Percentiles rank a stretch among this genome's conserved stretches.
These are phyloP conservation scores for Gephyroberyx darwinii DNA, from an alignment of 2,797 vertebrate species.

Conservation along the genomic window DNA sequence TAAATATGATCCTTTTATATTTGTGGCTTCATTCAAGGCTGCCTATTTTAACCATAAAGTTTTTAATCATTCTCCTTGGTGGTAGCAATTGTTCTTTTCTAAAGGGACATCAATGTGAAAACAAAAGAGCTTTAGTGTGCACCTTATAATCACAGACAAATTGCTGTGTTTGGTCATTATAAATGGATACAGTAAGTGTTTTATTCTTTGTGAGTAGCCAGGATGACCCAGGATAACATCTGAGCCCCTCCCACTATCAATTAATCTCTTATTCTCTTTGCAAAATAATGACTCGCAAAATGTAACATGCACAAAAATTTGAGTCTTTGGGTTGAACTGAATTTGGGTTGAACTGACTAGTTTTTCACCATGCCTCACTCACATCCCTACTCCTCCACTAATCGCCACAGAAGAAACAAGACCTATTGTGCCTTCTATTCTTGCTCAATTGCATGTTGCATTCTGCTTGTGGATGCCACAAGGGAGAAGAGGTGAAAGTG, in stretches of 20 bases:
- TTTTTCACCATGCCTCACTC: neutral
- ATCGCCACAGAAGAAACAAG: slow-evolving; percentile 3
- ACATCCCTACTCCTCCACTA: neutral
- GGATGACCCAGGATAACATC: neutral
- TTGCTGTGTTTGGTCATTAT: neutral
- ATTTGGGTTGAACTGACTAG: neutral
- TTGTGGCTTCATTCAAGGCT: slow-evolving; percentile 12
- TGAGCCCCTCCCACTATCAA: neutral
- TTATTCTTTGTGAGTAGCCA: slow-evolving; percentile 1
- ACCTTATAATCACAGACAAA: slow-evolving; percentile 5
- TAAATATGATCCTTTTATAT: slow-evolving; percentile 28
- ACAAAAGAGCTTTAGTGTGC: slow-evolving; percentile 5
- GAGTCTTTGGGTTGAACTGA: neutral
- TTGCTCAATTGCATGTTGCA: slow-evolving; percentile 13
- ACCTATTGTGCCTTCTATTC: slow-evolving; percentile 14
- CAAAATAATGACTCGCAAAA: slow-evolving; percentile 6
- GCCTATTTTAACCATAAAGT: neutral
- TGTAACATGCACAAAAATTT: slow-evolving; percentile 7
- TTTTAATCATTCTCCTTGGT: slow-evolving; percentile 5
- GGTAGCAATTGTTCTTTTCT: slow-evolving; percentile 17
- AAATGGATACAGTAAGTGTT: neutral
- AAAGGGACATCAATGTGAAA: slow-evolving; percentile 1
- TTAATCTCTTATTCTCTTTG: slow-evolving; percentile 4
- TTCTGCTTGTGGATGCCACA: slow-evolving; percentile 11
- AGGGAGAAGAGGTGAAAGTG: slow-evolving; percentile 38